A percentile compares a stretch with the other conserved stretches of the same genome.
These are phyloP conservation scores for Nyctibius bracteatus DNA, from an alignment of 2,113 vertebrate genomes.

Conservation along the genomic window DNA sequence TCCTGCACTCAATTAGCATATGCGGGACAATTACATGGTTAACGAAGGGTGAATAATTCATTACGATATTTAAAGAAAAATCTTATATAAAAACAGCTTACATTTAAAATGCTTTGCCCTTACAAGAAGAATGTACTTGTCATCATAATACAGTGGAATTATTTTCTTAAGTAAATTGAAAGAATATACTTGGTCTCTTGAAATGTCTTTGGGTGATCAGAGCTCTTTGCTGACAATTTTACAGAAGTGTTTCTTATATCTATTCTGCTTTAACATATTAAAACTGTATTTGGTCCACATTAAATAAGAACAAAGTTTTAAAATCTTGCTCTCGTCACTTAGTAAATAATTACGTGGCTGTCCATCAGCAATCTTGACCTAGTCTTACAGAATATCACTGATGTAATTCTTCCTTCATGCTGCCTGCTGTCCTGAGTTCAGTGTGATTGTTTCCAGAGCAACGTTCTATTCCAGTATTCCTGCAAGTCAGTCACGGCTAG, in stretches of 20 bases:
- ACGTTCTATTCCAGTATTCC: not conserved
- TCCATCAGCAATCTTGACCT: not conserved
- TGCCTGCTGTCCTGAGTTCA: not conserved
- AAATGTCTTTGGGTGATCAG: not conserved
- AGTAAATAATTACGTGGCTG: not conserved
- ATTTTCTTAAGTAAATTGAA: not conserved
- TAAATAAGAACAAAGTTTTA: not conserved
- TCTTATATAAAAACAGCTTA: not conserved
- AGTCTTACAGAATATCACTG: not conserved
- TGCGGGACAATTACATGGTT: too few species aligned
- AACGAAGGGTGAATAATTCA: not conserved
- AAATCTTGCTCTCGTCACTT: not conserved
- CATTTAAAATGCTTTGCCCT: not conserved
- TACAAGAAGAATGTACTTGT: not conserved
- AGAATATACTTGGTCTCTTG: not conserved
- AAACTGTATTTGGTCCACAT: not conserved
- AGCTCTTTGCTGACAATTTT: not conserved
- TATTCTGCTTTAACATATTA: not conserved
- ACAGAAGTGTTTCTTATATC: not conserved
- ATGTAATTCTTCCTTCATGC: not conserved
- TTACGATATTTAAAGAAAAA: not conserved
- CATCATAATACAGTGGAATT: not conserved
- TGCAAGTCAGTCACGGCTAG: not conserved
- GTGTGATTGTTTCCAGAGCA: not conserved
- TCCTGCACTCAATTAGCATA: too few species aligned